A percentile compares a stretch with the other conserved stretches of the same genome.
Evolutionary conservation across 2,888 invertebrate species (phyloP).

Genomic region (Lithophane socia): DNA sequence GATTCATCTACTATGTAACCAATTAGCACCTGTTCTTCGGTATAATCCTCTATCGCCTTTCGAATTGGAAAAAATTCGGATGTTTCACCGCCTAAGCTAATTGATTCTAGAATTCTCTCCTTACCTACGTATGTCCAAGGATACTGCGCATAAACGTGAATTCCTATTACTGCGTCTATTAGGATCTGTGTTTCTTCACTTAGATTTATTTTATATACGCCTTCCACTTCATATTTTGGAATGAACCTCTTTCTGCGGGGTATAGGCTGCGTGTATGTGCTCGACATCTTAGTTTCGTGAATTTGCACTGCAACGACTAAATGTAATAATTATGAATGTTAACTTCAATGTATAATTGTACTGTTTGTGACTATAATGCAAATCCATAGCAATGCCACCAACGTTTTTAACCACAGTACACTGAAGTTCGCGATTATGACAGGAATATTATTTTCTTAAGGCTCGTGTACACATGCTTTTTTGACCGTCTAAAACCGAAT

Average conservation of each 20-base stretch:
- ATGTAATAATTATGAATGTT: background rate
- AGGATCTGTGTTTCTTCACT: slow-evolving; percentile 91
- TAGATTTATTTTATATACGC: slow-evolving; percentile 88
- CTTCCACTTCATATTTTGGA: slow-evolving; percentile 89
- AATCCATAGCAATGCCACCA: background rate
- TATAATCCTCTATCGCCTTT: slow-evolving; percentile 81
- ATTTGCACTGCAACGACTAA: slow-evolving; percentile 69
- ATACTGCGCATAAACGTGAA: slow-evolving; percentile 93
- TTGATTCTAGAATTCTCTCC: slow-evolving; percentile 91
- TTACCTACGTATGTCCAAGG: slow-evolving; percentile 93
- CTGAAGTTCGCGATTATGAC: slow-evolving; percentile 9
- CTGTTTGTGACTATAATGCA: background rate
- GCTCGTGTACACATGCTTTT: background rate
- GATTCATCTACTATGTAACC: slow-evolving; percentile 93
- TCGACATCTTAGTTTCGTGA: slow-evolving; percentile 69
- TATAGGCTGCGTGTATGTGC: slow-evolving; percentile 60
- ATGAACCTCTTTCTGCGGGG: slow-evolving; percentile 85
- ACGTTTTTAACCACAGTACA: background rate
- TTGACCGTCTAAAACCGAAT: background rate
- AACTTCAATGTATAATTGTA: background rate
- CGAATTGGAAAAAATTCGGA: slow-evolving; percentile 85
- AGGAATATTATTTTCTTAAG: background rate
- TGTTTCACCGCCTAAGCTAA: slow-evolving; percentile 89
- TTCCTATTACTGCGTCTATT: slow-evolving; percentile 92
- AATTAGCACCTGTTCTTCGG: slow-evolving; percentile 88